A percentile compares a stretch with the other conserved stretches of the same genome.
Evolutionary conservation across 2,888 invertebrate genomes (phyloP).

Genomic region (Ecliptopera silaceata): DNA sequence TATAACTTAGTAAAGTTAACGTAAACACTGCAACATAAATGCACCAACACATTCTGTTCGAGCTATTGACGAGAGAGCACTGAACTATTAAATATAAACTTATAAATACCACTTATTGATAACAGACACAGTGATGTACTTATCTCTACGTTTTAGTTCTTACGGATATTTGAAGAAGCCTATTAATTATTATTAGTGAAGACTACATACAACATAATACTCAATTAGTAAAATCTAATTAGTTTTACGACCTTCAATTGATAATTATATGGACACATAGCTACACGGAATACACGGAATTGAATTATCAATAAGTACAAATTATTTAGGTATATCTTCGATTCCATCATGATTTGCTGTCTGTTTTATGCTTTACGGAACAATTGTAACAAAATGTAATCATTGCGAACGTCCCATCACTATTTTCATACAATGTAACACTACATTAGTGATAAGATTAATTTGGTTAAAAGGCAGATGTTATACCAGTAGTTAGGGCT

Average conservation of each 20-base stretch:
- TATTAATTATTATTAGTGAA: neutral
- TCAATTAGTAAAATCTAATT: constrained; percentile 2
- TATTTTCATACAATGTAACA: neutral
- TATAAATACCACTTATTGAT: neutral
- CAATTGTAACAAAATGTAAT: too few species aligned
- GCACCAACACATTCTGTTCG: constrained; percentile 40
- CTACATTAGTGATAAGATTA: neutral
- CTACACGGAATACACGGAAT: too few species aligned
- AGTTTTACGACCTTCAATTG: neutral
- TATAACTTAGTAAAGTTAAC: constrained; percentile 52
- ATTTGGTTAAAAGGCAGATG: neutral
- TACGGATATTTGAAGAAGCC: neutral
- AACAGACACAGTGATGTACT: constrained; percentile 22
- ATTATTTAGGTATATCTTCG: too few species aligned
- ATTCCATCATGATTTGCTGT: too few species aligned
- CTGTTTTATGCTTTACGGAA: too few species aligned
- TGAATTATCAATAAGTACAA: too few species aligned
- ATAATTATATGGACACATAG: neutral
- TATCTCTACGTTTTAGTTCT: neutral
- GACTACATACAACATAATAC: neutral
- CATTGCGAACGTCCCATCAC: neutral
- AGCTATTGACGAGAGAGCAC: constrained; percentile 10
- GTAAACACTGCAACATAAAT: constrained; percentile 38
- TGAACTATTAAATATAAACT: constrained; percentile 14
- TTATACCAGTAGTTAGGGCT: neutral